These are phyloP conservation scores for Setipinna tenuifilis DNA, from an alignment of 2,797 vertebrate species.

Conservation along the genomic window DNA sequence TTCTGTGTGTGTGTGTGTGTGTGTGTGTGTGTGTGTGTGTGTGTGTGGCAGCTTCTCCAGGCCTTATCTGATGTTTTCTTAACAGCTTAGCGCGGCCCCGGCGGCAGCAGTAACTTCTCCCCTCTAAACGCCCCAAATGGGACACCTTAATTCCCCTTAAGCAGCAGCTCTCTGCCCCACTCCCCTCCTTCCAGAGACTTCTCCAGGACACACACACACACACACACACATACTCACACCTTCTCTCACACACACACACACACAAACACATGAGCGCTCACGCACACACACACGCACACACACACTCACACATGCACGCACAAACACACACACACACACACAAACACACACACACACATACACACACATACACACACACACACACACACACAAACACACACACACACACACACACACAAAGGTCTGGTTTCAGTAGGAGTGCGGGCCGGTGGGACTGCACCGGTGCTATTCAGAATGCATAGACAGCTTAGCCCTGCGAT, in stretches of 20 bases:
- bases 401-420: not conserved
- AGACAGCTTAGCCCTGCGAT: constrained; percentile 1
- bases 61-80: constrained; percentile 55
- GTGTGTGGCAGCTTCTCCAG: constrained; percentile 44
- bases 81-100: constrained; percentile 40
- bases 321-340: too few relatives aligned
- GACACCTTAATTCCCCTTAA: constrained; percentile 46
- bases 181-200: constrained; percentile 13
- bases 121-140: constrained; percentile 35
- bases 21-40: not conserved
- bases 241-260: too few relatives aligned
- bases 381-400: not conserved
- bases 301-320: too few relatives aligned
- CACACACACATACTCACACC: constrained; percentile 9
- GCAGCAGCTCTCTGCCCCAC: constrained; percentile 39
- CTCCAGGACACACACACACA: too few relatives aligned
- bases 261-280: too few relatives aligned
- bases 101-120: constrained; percentile 39
- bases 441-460: constrained; percentile 11
- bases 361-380: too few relatives aligned
- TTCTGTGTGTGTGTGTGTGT: constrained; percentile 24
- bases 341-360: too few relatives aligned
- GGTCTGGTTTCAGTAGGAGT: constrained; percentile 36
- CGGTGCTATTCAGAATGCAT: constrained; percentile 22
- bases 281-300: not conserved